phyloP scores from a whole-genome alignment of 2,888 invertebrate species.

The Ormyrus pomaceus region DNA sequence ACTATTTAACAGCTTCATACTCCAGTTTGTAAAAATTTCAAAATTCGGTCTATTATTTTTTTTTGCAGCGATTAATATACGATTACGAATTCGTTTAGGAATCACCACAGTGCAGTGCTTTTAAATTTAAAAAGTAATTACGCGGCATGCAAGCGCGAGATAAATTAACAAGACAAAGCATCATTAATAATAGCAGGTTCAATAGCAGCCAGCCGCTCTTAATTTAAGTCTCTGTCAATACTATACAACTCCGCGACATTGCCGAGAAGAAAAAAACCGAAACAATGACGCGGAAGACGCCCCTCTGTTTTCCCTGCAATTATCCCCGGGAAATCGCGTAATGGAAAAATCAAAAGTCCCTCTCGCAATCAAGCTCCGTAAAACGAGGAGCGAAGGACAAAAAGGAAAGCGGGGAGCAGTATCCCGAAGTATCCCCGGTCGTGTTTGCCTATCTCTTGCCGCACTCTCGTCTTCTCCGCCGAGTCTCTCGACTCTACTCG shows the following conservation, averaged over 20 bases:
- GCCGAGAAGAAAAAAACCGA: not conserved
- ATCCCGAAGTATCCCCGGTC: not conserved
- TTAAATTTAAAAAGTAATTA: too few species aligned
- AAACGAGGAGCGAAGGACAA: conserved; percentile 5
- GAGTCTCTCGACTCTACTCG: conserved; percentile 14
- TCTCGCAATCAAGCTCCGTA: not conserved
- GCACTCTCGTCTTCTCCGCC: conserved; percentile 8
- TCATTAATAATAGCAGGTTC: not conserved
- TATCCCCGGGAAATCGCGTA: conserved; percentile 16
- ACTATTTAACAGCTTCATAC: too few species aligned
- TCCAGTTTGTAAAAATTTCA: too few species aligned
- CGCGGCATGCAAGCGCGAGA: too few species aligned
- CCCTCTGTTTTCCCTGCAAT: conserved; percentile 25
- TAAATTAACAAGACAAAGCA: not conserved
- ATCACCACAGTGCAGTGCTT: too few species aligned
- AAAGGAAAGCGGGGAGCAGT: not conserved
- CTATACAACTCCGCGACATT: too few species aligned
- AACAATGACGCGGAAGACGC: not conserved
- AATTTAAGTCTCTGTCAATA: too few species aligned
- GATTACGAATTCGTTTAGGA: too few species aligned
- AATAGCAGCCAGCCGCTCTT: not conserved
- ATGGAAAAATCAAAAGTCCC: conserved; percentile 25
- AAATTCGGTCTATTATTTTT: too few species aligned
- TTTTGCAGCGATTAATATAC: too few species aligned
- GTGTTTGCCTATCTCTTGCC: conserved; percentile 36